phyloP scores from a whole-genome alignment of 2,797 vertebrate species.

The Numenius phaeopus region DNA sequence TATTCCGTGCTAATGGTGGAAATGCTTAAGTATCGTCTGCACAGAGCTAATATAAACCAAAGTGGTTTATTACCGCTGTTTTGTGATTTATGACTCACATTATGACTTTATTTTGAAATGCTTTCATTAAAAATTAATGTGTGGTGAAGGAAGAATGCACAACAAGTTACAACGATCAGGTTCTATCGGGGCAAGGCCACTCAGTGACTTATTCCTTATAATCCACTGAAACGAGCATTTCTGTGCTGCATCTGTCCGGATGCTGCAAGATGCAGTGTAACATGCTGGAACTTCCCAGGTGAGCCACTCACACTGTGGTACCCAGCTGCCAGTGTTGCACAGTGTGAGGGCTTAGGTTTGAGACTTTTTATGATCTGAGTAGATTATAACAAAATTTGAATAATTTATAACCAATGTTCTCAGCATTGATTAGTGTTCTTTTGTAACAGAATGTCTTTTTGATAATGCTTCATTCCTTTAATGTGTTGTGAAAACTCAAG shows the following conservation, averaged over 20 bases:
- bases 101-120: conserved; percentile 83
- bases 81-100: conserved; percentile 83
- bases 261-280: background rate
- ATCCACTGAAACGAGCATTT: conserved; percentile 2
- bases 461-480: conserved; percentile 66
- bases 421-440: conserved; percentile 75
- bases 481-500: conserved; percentile 71
- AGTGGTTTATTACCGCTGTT: conserved; percentile 77
- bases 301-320: background rate
- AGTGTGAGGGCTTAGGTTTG: background rate
- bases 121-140: conserved; percentile 83
- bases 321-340: background rate
- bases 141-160: conserved; percentile 74
- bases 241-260: background rate
- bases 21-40: conserved; percentile 62
- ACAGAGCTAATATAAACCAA: conserved; percentile 71
- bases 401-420: conserved; percentile 80
- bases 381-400: conserved; percentile 77
- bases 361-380: conserved; percentile 71
- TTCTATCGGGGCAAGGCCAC: conserved; percentile 44
- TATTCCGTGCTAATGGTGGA: conserved; percentile 76
- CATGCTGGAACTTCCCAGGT: conserved; percentile 49
- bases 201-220: conserved; percentile 46
- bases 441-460: conserved; percentile 73
- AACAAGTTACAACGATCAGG: conserved; percentile 52